Conservation (phyloP, 2,113 vertebrate species). For the Dolichallabes microphthalmus region DNA sequence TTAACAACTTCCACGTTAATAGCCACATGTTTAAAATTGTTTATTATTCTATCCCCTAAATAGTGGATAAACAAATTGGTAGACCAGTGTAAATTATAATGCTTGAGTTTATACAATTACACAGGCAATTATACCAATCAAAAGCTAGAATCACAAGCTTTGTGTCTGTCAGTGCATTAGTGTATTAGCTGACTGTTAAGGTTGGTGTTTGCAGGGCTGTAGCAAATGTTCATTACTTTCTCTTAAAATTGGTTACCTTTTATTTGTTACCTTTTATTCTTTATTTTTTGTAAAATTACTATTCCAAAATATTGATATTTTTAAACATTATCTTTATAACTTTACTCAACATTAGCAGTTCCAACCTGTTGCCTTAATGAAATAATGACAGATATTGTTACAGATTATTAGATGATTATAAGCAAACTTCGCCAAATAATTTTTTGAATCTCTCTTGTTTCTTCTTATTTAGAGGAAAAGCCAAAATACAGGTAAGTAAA, state of each 20-base stretch:
- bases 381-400: not conserved
- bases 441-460: constrained; percentile 57
- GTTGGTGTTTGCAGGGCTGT: not conserved
- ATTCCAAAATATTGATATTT: not conserved
- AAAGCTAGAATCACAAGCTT: not conserved
- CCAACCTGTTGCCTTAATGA: not conserved
- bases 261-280: not conserved
- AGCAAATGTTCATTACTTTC: not conserved
- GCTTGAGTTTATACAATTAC: not conserved
- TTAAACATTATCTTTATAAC: not conserved
- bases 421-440: not conserved
- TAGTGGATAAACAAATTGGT: not conserved
- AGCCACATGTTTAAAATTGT: not conserved
- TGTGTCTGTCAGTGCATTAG: not conserved
- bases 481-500: constrained; percentile 88
- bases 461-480: constrained; percentile 78
- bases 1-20: not conserved
- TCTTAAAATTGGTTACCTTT: not conserved
- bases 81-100: not conserved
- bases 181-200: not conserved
- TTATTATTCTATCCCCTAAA: not conserved
- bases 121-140: not conserved
- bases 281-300: not conserved
- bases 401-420: not conserved
- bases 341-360: no score